Evolutionary conservation across 2,113 vertebrate genomes (phyloP), one percentile per base, ranked within the genome.

Genomic region (Gavialis gangeticus): DNA sequence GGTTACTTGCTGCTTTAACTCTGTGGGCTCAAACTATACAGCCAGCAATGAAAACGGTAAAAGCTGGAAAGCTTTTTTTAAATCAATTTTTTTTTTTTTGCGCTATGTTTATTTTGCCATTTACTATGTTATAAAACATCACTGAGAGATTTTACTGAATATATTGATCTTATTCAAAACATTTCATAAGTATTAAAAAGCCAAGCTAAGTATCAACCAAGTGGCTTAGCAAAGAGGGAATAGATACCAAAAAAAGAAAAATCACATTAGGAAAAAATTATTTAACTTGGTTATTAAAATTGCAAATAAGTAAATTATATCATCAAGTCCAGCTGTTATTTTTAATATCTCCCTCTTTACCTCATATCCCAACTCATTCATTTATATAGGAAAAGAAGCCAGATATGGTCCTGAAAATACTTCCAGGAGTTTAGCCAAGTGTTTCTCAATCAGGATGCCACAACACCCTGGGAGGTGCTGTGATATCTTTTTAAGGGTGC

Each of bases 161-260:
- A 27, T 87, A 95, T 91, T 84, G 90, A 90, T 91, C 60, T 76
- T 14, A 59, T 69, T 87, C 63, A 30, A 90, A 88, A 4, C 63
- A 81, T 83, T 91, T 93, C 85, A 88, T 90, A 82, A 60, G 84
- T 62, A 90, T 84, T 82, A 94, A 93, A 96, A 89, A 94, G 71
- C 67, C 87, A 54, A 87, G 85, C 81, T 78, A 94, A 91, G 78
- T 75, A 88, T 34, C 60, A 54, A 82, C 57, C 28, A 82, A 57
- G 63, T 79, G 16, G 27, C 78, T 91, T 73, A 90, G 81, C 22
- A 62, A 18, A 15, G 19, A 67, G 3, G 3, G 18, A 28, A 84
- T 63, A 85, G 25, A 10, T 90, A 87, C 1, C 63, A n/a, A 34
- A 18, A 1, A 37, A 34, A 46, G 9, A 46, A 46, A 46, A 46